Conservation (phyloP, 2,113 vertebrate species). For the Campylomormyrus numenius region DNA sequence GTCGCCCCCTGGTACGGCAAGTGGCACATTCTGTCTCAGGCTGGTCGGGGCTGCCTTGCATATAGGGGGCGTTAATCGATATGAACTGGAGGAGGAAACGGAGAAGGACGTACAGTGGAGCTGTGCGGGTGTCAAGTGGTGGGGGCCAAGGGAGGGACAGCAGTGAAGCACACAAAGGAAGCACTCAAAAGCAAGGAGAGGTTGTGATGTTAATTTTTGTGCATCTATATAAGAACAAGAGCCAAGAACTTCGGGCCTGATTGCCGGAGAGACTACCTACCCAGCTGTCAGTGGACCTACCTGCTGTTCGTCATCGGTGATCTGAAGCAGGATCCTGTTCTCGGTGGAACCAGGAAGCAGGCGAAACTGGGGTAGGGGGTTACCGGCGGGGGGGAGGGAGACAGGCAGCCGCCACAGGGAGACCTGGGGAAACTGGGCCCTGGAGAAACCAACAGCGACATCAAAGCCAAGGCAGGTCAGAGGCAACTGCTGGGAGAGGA, state of each 20-base stretch:
- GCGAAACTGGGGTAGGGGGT: constrained; percentile 29
- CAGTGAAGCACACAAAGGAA: background rate
- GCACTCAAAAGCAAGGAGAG: background rate
- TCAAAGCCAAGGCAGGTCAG: background rate
- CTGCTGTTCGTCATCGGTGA: constrained; percentile 18
- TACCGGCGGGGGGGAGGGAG: constrained; percentile 13
- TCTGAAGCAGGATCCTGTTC: constrained; percentile 24
- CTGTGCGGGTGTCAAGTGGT: background rate
- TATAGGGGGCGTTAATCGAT: background rate
- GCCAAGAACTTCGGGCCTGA: background rate
- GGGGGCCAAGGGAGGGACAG: background rate
- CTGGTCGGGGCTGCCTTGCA: background rate
- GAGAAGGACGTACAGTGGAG: no score
- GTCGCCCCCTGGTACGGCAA: constrained; percentile 25
- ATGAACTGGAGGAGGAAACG: background rate
- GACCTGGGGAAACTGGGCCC: background rate
- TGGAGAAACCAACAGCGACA: background rate
- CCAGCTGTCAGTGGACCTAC: constrained; percentile 18
- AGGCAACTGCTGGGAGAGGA: background rate
- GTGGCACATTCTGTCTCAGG: constrained; percentile 22
- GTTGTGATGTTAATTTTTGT: background rate
- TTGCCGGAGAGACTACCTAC: background rate
- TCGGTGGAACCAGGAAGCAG: constrained; percentile 11
- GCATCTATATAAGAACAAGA: background rate
- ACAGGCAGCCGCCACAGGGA: constrained; percentile 31